Percentiles rank a stretch among this genome's conserved stretches.
Conservation (phyloP, 2,888 invertebrate genomes). For the Aproaerema taeniolella region DNA sequence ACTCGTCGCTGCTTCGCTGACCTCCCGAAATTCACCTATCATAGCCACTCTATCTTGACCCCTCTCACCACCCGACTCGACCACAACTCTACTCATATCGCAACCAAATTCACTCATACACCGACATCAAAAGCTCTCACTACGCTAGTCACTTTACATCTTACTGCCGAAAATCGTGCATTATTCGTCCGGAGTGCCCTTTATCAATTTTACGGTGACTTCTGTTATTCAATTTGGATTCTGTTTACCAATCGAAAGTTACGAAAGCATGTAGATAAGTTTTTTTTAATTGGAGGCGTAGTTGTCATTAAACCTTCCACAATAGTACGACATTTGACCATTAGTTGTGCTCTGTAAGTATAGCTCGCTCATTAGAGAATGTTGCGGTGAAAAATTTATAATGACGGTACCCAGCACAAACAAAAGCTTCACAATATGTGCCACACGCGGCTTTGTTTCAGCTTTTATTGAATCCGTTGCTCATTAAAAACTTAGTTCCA, state of each 20-base stretch:
- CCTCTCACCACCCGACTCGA: conserved; percentile 7
- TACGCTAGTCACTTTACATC: conserved; percentile 30
- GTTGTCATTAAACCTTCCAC: background rate
- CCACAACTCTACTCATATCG: background rate
- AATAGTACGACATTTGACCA: too few relatives aligned
- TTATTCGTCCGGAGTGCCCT: conserved; percentile 36
- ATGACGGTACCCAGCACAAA: conserved; percentile 45
- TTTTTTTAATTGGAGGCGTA: background rate
- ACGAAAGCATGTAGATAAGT: background rate
- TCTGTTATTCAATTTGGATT: conserved; percentile 17
- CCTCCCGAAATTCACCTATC: conserved; percentile 52
- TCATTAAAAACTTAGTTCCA: conserved; percentile 57
- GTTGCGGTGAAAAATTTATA: conserved; percentile 55
- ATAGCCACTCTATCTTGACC: conserved; percentile 35
- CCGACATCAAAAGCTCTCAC: conserved; percentile 19
- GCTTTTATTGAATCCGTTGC: conserved; percentile 62
- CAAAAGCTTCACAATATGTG: conserved; percentile 58
- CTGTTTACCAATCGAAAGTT: too few relatives aligned
- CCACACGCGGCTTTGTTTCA: conserved; percentile 63
- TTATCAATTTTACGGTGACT: conserved; percentile 30
- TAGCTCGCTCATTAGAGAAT: conserved; percentile 56
- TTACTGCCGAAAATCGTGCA: conserved; percentile 37
- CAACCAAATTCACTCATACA: background rate
- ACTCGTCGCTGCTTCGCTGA: conserved; percentile 49
- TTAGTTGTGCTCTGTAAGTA: conserved; percentile 9